Evolutionary conservation across 2,113 vertebrate species (phyloP).

Genomic region (Sturnus vulgaris): DNA sequence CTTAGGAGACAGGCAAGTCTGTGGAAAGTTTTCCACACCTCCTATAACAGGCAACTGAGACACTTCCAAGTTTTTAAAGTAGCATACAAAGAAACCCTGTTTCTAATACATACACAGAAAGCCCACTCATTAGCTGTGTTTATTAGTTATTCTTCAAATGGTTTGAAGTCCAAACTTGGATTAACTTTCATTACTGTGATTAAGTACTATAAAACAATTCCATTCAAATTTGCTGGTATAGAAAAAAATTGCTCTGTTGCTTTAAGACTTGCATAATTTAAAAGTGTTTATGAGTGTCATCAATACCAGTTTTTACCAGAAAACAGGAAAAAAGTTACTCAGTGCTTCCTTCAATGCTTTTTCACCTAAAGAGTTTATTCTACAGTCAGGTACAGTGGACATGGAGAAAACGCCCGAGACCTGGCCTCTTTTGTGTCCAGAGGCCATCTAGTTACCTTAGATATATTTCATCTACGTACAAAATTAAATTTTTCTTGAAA

Average conservation of each 20-base stretch:
- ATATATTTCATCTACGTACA: background rate
- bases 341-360: background rate
- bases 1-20: background rate
- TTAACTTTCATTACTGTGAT: background rate
- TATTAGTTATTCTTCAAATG: background rate
- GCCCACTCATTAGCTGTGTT: background rate
- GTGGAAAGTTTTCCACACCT: conserved; percentile 20
- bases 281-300: background rate
- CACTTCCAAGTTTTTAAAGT: background rate
- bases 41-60: background rate
- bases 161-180: background rate
- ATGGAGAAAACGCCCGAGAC: background rate
- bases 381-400: background rate
- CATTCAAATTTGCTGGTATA: background rate
- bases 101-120: background rate
- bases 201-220: background rate
- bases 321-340: background rate
- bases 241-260: background rate
- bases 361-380: background rate
- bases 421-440: background rate
- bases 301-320: background rate
- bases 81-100: background rate
- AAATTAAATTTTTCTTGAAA: background rate
- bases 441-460: background rate
- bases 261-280: background rate